Evolutionary conservation across 2,797 vertebrate genomes (phyloP).

Genomic region (Pseudomugil tenellus): DNA sequence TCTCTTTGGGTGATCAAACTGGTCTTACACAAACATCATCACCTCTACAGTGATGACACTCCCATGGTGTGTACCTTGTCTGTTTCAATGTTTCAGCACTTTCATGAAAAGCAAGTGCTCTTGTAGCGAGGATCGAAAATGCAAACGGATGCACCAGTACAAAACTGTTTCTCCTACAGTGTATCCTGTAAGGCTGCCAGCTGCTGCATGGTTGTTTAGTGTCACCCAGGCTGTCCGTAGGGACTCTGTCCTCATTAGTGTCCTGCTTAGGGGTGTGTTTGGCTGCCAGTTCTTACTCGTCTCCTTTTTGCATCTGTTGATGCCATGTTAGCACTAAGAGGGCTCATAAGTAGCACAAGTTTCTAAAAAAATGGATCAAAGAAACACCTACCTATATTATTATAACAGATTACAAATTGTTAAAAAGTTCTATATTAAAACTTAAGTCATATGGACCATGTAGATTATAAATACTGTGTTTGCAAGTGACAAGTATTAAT

Average conservation of each 20-base stretch:
- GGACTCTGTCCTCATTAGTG: constrained; percentile 49
- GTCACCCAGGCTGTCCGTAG: constrained; percentile 35
- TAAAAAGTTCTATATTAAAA: background rate
- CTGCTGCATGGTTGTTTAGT: constrained; percentile 45
- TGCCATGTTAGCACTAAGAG: constrained; percentile 13
- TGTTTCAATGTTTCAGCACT: constrained; percentile 16
- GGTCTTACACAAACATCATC: background rate
- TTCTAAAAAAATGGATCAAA: constrained; percentile 6
- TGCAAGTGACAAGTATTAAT: constrained; percentile 6
- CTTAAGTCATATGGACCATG: background rate
- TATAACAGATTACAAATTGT: background rate
- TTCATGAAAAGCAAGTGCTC: constrained; percentile 29
- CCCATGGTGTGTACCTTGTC: constrained; percentile 13
- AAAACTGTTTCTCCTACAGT: constrained; percentile 34
- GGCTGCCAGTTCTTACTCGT: constrained; percentile 37
- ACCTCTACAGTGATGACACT: constrained; percentile 25
- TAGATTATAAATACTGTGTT: background rate
- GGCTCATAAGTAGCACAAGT: background rate
- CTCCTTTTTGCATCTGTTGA: constrained; percentile 24
- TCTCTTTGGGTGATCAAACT: constrained; percentile 37
- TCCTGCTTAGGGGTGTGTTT: constrained; percentile 42
- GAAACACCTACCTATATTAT: background rate
- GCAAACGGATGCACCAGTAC: constrained; percentile 29
- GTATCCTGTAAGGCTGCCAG: constrained; percentile 43
- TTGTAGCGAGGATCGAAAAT: constrained; percentile 40